Evolutionary conservation across 2,113 vertebrate species (phyloP).

Genomic region (Platanista minor): DNA sequence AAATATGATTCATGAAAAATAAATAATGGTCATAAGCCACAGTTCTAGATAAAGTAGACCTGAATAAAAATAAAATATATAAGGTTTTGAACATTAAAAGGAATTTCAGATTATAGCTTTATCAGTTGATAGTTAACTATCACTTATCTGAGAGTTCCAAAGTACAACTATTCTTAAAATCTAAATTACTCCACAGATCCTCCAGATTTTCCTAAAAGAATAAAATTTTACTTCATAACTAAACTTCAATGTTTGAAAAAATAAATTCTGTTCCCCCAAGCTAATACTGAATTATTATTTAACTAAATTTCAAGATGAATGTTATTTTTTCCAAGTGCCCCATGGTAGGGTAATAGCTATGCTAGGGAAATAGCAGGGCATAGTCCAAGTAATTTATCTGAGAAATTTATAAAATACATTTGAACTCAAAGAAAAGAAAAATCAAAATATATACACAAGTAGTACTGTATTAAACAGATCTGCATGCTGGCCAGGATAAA

Average conservation of each 20-base stretch:
- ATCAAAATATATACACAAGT: neutral
- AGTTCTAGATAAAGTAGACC: neutral
- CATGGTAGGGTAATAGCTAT: neutral
- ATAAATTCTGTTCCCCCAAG: neutral
- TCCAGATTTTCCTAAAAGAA: neutral
- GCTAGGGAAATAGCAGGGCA: neutral
- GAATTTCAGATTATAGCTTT: neutral
- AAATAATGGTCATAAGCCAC: neutral
- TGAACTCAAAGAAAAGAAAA: neutral
- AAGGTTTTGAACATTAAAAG: neutral
- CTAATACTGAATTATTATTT: neutral
- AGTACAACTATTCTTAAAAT: neutral
- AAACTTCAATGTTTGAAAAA: neutral
- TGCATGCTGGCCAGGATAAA: neutral
- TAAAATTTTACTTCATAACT: constrained; percentile 32
- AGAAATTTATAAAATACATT: constrained; percentile 4
- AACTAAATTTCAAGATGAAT: constrained; percentile 9
- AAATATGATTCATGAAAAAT: neutral
- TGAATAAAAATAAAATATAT: neutral
- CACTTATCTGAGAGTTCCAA: neutral
- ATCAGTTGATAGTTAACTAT: neutral
- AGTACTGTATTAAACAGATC: neutral
- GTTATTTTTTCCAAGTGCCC: neutral
- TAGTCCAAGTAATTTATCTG: neutral
- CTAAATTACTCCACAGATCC: neutral